These are phyloP conservation scores for Apantesis nais DNA, from an alignment of 2,888 invertebrate species.

Conservation along the genomic window DNA sequence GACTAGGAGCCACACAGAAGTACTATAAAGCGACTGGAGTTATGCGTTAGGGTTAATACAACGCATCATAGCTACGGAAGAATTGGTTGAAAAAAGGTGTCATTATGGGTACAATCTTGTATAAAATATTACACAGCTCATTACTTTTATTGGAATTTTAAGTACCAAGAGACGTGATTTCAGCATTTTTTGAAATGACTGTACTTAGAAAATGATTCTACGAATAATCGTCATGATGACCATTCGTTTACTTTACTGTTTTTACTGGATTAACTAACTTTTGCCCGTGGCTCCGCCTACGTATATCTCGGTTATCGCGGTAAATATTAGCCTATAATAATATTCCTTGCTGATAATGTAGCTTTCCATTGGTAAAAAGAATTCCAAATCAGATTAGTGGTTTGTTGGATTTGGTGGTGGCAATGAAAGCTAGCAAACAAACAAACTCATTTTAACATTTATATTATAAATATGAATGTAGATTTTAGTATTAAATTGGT, in stretches of 20 bases:
- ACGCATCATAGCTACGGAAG: conserved; percentile 20
- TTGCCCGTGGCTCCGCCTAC: not conserved
- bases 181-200: not conserved
- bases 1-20: conserved; percentile 42
- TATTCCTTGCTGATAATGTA: too few species aligned
- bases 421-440: too few species aligned
- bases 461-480: too few species aligned
- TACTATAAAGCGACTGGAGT: conserved; percentile 43
- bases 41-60: conserved; percentile 32
- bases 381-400: too few species aligned
- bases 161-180: not conserved
- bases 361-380: too few species aligned
- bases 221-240: not conserved
- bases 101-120: conserved; percentile 21
- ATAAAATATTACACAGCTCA: conserved; percentile 17
- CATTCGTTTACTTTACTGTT: not conserved
- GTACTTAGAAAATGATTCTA: not conserved
- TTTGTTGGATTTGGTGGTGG: too few species aligned
- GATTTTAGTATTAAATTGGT: too few species aligned
- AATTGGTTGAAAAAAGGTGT: conserved; percentile 25
- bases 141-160: not conserved
- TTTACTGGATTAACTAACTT: not conserved
- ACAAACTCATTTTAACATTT: too few species aligned
- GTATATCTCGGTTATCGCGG: not conserved
- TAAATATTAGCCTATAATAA: too few species aligned